Evolutionary conservation across 2,888 invertebrate species (phyloP).

Genomic region (Drosophila histrio): DNA sequence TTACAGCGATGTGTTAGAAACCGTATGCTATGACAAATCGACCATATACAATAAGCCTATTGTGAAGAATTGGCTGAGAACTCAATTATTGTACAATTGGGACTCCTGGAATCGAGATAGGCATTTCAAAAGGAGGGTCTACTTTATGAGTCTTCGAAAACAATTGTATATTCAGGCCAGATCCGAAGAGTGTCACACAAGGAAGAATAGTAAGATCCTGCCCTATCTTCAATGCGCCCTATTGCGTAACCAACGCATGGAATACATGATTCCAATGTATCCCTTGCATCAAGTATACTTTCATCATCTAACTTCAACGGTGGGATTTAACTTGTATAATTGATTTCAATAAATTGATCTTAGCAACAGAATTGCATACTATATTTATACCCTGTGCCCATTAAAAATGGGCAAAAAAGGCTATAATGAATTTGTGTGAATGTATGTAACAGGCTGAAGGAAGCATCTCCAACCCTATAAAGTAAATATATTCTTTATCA

Average conservation of each 20-base stretch:
- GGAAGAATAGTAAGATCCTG: not conserved
- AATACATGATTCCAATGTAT: slow-evolving; percentile 26
- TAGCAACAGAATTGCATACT: not conserved
- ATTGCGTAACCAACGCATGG: slow-evolving; percentile 20
- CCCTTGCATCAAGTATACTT: slow-evolving; percentile 14
- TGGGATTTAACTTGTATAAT: not conserved
- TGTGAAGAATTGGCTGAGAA: not conserved
- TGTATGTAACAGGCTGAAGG: too few relatives aligned
- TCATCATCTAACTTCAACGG: not conserved
- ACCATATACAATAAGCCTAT: not conserved
- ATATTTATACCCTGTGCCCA: too few relatives aligned
- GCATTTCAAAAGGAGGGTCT: not conserved
- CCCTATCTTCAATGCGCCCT: slow-evolving; percentile 3
- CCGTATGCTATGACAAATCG: not conserved
- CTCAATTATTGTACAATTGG: not conserved
- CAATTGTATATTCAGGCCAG: not conserved
- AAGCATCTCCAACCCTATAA: too few relatives aligned
- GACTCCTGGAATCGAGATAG: not conserved
- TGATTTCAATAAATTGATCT: not conserved
- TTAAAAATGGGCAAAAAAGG: too few relatives aligned
- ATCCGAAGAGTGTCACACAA: slow-evolving; percentile 21
- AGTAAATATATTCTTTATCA: too few relatives aligned
- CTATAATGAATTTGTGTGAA: too few relatives aligned
- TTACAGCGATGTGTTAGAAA: not conserved
- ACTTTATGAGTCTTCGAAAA: slow-evolving; percentile 7